Evolutionary conservation across 2,113 vertebrate species (phyloP).

Genomic region (Pogona vitticeps): DNA sequence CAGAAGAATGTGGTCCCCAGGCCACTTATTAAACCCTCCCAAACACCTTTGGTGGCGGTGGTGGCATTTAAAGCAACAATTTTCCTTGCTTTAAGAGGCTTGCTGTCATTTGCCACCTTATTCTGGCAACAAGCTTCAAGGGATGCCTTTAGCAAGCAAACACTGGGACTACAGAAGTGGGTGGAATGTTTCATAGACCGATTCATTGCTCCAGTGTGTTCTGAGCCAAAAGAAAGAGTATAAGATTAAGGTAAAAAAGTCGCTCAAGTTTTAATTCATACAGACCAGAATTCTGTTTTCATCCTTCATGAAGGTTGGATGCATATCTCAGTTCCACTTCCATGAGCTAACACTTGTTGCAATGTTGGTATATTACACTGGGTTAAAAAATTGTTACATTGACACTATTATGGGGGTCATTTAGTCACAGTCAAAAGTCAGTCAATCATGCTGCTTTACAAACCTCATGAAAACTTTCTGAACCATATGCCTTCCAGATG

Average conservation of each 20-base stretch:
- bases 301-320: not conserved
- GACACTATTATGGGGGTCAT: not conserved
- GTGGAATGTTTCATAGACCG: not conserved
- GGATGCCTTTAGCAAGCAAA: not conserved
- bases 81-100: too few relatives aligned
- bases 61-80: too few relatives aligned
- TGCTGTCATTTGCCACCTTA: too few relatives aligned
- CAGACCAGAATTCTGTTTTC: too few relatives aligned
- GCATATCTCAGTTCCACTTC: not conserved
- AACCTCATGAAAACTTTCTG: conserved; percentile 21
- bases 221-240: not conserved
- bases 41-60: too few relatives aligned
- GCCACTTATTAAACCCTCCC: too few relatives aligned
- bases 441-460: conserved; percentile 60
- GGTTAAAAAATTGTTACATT: conserved; percentile 12
- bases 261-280: too few relatives aligned
- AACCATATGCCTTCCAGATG: too few relatives aligned
- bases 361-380: not conserved
- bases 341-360: not conserved
- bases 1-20: too few relatives aligned
- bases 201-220: not conserved
- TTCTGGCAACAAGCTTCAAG: too few relatives aligned
- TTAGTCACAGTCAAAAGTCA: conserved; percentile 43
- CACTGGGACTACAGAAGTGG: not conserved
- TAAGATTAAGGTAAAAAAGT: not conserved